Evolutionary conservation across 1,140 invertebrate species (phyloP), one percentile per base, ranked within the genome.

Genomic region (Brachionus angularis): DNA sequence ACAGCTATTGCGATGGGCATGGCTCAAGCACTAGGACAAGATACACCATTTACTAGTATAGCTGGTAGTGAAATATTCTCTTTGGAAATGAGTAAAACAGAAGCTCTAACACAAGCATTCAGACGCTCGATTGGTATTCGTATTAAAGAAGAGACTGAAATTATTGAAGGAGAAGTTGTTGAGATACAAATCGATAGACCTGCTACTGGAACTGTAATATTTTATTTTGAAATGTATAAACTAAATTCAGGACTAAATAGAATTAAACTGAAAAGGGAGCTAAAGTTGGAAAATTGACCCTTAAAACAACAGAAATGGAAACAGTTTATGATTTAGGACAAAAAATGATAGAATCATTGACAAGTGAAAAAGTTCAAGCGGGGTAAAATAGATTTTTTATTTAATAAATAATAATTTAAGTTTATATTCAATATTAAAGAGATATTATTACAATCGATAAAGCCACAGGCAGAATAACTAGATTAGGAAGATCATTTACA

Each of bases 301-400:
- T 98, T 21, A 98, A 98, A 85, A 98, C 95, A 1, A 98, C 94
- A 1, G 96, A 98, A 80, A 99, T 98, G 96, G 96, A 99, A 82
- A 98, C 96, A 0, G 89, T 97, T 72, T 99, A 98, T 81, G 96
- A 99, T 81, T 85, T 98, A 76, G 96, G 96, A 27, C 90, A 89
- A 61, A 99, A 98, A 85, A 98, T 99, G 88, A 96, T 98, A 72
- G 96, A 99, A 79, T 90, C 89, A 70, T 85, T 98, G 39, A 88
- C 93, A 74, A 97, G 97, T 78, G 95, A 98, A 80, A 97, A 96
- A 83, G 88, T 91, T 36, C 78, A 81, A 74, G 83, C 85, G 34
- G 85, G 85, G 82, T 84, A 77, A 72, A 73, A 73, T 53, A 21
- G 12, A n/a, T 44, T 36, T 7, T 33, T n/a, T 50, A 29, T 14